Evolutionary conservation across 2,888 invertebrate species (phyloP).

Genomic region (Cactoblastis cactorum): DNA sequence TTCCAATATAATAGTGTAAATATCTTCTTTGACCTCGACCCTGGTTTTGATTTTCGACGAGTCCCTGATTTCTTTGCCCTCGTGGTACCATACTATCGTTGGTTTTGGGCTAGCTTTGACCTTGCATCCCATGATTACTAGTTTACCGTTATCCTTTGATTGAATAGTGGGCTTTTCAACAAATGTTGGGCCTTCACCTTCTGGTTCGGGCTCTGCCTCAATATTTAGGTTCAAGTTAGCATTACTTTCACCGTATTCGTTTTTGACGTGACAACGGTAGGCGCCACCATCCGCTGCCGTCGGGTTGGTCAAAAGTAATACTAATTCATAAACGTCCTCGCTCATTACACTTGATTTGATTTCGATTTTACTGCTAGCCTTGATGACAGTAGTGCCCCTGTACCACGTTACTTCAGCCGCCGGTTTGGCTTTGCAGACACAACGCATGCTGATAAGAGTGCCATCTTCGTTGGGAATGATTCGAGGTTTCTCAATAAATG

Average conservation of each 20-base stretch:
- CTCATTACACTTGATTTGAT: conserved; percentile 87
- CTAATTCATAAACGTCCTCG: conserved; percentile 92
- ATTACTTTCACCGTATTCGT: conserved; percentile 97
- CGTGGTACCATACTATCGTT: conserved; percentile 75
- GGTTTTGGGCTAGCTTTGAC: conserved; percentile 74
- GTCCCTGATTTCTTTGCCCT: conserved; percentile 84
- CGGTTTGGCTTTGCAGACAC: conserved; percentile 96
- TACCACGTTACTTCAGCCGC: conserved; percentile 97
- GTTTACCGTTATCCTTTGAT: conserved; percentile 82
- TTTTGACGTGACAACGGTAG: conserved; percentile 94
- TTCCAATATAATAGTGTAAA: conserved; percentile 92
- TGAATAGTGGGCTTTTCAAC: conserved; percentile 93
- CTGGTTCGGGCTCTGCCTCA: conserved; percentile 96
- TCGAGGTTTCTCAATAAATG: conserved; percentile 98
- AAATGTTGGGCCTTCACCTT: conserved; percentile 96
- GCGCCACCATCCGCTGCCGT: conserved; percentile 78
- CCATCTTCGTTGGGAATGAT: conserved; percentile 99
- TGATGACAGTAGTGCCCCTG: conserved; percentile 91
- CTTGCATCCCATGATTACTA: conserved; percentile 74
- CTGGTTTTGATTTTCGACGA: conserved; percentile 90
- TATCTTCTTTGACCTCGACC: conserved; percentile 86
- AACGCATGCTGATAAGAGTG: conserved; percentile 97
- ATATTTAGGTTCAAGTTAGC: conserved; percentile 98
- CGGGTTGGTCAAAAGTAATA: conserved; percentile 80
- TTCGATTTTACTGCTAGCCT: conserved; percentile 90